Conservation (phyloP, 1,140 invertebrate species). For the Drosophila nigromelanica region DNA sequence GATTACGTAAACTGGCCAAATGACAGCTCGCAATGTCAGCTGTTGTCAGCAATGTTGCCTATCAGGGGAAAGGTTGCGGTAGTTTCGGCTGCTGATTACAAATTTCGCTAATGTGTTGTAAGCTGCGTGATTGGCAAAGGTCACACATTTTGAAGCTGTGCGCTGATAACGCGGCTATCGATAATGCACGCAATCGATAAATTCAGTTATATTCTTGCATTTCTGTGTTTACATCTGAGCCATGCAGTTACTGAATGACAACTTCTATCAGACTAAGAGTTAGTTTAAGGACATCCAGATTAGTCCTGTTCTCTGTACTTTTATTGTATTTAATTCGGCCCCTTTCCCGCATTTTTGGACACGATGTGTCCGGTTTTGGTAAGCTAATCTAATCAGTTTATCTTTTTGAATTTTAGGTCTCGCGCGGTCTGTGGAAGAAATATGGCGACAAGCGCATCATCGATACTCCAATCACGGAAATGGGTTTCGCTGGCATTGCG, state of each 20-base stretch:
- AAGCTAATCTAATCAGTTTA: neutral
- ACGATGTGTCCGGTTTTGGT: too few relatives aligned
- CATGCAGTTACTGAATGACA: too few relatives aligned
- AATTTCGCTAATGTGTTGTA: conserved; percentile 7
- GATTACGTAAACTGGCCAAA: conserved; percentile 81
- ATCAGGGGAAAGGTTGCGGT: conserved; percentile 1
- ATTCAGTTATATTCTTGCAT: too few relatives aligned
- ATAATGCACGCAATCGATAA: conserved; percentile 25
- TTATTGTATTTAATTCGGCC: too few relatives aligned
- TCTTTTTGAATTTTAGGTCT: conserved; percentile 83
- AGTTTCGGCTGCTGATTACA: conserved; percentile 51
- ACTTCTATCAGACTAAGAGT: too few relatives aligned
- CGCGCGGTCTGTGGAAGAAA: conserved; percentile 98
- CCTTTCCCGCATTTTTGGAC: too few relatives aligned
- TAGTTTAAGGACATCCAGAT: too few relatives aligned
- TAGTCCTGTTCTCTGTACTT: too few relatives aligned
- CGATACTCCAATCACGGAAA: conserved; percentile 99
- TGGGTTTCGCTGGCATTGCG: conserved; percentile 98
- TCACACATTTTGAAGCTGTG: conserved; percentile 44
- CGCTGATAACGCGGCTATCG: conserved; percentile 4
- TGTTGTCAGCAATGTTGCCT: conserved; percentile 20
- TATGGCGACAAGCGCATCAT: conserved; percentile 98
- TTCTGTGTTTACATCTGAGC: conserved; percentile 41
- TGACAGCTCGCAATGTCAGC: conserved; percentile 55
- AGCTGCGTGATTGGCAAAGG: conserved; percentile 51